Conservation (phyloP, 2,113 vertebrate species). For the Dermatemys mawii region DNA sequence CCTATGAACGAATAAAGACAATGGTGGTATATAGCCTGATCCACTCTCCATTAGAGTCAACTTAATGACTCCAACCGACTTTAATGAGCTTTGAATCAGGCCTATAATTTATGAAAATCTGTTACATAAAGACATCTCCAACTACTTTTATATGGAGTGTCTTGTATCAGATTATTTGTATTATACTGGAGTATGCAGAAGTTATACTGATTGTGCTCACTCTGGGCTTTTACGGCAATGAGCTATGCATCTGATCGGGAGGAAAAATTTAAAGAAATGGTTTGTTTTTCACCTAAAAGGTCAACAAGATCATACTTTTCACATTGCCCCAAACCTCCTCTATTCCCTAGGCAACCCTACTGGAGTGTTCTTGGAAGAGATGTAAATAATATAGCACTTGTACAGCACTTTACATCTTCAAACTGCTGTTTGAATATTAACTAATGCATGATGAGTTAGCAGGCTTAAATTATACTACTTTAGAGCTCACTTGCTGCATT, state of each 20-base stretch:
- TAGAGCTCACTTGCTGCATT: background rate
- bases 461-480: background rate
- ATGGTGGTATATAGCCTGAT: background rate
- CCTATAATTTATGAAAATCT: background rate
- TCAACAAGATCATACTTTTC: background rate
- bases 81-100: background rate
- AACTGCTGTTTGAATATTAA: background rate
- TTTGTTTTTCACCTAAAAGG: background rate
- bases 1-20: background rate
- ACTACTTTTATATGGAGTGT: background rate
- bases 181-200: background rate
- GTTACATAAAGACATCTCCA: background rate
- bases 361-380: slow-evolving; percentile 11
- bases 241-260: background rate
- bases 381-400: background rate
- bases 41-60: too few species aligned
- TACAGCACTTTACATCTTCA: background rate
- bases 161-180: background rate
- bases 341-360: background rate
- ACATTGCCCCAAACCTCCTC: background rate
- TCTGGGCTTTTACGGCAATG: background rate
- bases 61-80: background rate
- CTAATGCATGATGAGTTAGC: background rate
- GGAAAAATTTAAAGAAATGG: background rate
- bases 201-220: background rate